Evolutionary conservation across 2,888 invertebrate species (phyloP), one percentile per base, ranked within the genome.

Genomic region (Acronicta aceris): DNA sequence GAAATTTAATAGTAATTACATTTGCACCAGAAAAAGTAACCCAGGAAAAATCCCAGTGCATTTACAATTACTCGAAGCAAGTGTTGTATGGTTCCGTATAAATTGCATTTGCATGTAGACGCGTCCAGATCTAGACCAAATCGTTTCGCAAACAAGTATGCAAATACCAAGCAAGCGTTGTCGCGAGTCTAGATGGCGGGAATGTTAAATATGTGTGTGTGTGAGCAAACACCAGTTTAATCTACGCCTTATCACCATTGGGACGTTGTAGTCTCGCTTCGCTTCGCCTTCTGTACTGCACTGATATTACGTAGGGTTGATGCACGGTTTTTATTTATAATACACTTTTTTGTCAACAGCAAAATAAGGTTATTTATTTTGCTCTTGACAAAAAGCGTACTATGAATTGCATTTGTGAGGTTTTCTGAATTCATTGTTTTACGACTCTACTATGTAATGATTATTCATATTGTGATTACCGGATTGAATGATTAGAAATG

Each of bases 181-280:
- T 89, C 89, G 88, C 89, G 84, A 82, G 80, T 82, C 83, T 87
- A 84, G 86, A 85, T 84, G 85, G 83, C 78, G 86, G 81, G 91
- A 89, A 91, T 89, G 91, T 88, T 89, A 88, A 92, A 90, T 90
- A 91, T 89, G 89, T 91, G 90, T 88, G 89, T 88, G 89, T 88
- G 91, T 88, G 88, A 82, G 91, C 85, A 91, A 92, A 92, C 92
- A 91, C 79, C 84, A 84, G 90, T 92, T 92, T 93, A 93, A 93
- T 93, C 93, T 93, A 84, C 87, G 88, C 90, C 89, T 91, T 92
- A 92, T 92, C 92, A 88, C 81, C 78, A 78, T 76, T 77, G 79
- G 75, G 73, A 76, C 74, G 70, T 59, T 71, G 71, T 74, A 74
- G 68, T 74, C 68, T 67, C 73, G 68, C 71, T 46, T 63, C 61